A percentile compares a stretch with the other conserved stretches of the same genome.
Conservation (phyloP, 2,113 vertebrate species). For the Orthonyx spaldingii region DNA sequence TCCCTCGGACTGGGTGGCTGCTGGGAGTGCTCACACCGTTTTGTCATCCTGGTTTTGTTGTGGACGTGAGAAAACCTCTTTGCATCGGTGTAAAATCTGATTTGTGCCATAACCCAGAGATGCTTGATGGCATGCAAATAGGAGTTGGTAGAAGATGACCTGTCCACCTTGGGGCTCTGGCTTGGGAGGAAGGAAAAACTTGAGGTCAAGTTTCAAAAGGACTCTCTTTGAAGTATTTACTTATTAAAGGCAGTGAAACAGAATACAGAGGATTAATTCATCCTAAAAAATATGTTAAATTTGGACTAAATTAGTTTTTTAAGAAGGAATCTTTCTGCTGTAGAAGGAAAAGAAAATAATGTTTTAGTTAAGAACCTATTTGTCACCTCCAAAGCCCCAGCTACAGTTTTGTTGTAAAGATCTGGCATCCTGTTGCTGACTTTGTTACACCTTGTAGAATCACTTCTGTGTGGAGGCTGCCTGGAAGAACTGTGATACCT, state of each 20-base stretch:
- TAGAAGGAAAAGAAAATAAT: neutral
- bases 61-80: neutral
- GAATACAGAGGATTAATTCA: neutral
- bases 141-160: neutral
- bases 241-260: neutral
- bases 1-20: neutral
- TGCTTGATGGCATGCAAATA: rapidly evolving
- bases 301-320: neutral
- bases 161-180: neutral
- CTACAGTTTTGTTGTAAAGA: neutral
- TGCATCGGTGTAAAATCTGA: neutral
- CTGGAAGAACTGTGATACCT: neutral
- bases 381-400: neutral
- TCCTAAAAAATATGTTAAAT: neutral
- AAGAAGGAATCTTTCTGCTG: neutral
- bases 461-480: neutral
- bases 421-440: neutral
- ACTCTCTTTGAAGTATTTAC: neutral
- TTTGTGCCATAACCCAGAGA: neutral
- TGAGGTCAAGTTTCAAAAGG: neutral
- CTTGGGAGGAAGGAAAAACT: neutral
- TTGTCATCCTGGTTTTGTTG: neutral
- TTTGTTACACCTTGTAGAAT: neutral
- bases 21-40: neutral
- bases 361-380: neutral